These are phyloP conservation scores for Pachyrhynchus sulphureomaculatus DNA, from an alignment of 1,140 invertebrate genomes.

Conservation along the genomic window DNA sequence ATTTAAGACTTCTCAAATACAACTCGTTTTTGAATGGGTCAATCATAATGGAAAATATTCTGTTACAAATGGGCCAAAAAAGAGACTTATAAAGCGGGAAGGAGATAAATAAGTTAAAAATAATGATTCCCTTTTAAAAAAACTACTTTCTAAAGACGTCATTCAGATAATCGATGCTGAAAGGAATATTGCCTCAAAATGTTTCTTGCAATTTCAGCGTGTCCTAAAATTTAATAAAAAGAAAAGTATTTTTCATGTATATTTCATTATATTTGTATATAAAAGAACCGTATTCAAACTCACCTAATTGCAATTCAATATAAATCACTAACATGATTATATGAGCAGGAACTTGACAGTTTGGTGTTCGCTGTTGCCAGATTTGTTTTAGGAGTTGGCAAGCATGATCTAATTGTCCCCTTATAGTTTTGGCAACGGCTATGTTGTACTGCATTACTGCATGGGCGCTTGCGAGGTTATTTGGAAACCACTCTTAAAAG, in stretches of 20 bases:
- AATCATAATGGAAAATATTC: too few species aligned
- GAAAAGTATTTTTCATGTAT: too few species aligned
- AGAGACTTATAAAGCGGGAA: too few species aligned
- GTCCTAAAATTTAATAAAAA: slow-evolving; percentile 54
- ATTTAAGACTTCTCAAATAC: too few species aligned
- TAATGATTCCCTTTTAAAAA: too few species aligned
- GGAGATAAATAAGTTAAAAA: too few species aligned
- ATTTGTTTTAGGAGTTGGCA: slow-evolving; percentile 67
- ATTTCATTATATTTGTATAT: too few species aligned
- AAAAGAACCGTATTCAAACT: slow-evolving; percentile 22
- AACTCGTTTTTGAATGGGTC: too few species aligned
- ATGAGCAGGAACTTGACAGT: slow-evolving; percentile 67
- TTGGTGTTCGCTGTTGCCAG: slow-evolving; percentile 58
- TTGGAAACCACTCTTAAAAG: slow-evolving; percentile 67
- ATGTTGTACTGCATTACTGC: slow-evolving; percentile 78
- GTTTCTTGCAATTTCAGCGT: slow-evolving; percentile 57
- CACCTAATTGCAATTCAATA: slow-evolving; percentile 71
- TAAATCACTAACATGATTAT: slow-evolving; percentile 72
- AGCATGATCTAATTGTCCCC: slow-evolving; percentile 76
- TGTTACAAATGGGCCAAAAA: too few species aligned
- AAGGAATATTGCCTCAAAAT: slow-evolving; percentile 58
- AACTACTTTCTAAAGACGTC: neutral
- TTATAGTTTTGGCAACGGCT: slow-evolving; percentile 72
- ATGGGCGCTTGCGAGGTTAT: slow-evolving; percentile 63
- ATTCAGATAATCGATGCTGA: slow-evolving; percentile 36